Percentiles rank a stretch among this genome's conserved stretches.
These are phyloP conservation scores for Denticeps clupeoides DNA, from an alignment of 2,797 vertebrate species.

Conservation along the genomic window DNA sequence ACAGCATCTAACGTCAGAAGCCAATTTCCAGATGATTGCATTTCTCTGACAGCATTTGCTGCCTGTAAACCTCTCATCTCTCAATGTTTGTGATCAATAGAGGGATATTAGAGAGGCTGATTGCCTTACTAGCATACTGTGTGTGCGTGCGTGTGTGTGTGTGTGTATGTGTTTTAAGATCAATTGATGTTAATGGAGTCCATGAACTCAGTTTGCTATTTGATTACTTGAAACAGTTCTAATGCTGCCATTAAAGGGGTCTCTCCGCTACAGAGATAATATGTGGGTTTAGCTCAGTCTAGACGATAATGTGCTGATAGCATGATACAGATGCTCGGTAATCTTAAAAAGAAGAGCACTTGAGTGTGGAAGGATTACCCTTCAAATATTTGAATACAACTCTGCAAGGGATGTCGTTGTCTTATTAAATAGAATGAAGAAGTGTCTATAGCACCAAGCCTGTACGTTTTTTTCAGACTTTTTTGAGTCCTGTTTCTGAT, in stretches of 20 bases:
- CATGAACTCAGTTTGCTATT: constrained; percentile 6
- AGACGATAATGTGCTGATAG: constrained; percentile 16
- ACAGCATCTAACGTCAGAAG: too few species aligned
- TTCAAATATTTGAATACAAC: constrained; percentile 6
- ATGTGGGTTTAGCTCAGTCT: constrained; percentile 7
- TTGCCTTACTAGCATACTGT: constrained; percentile 3
- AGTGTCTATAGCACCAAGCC: too few species aligned
- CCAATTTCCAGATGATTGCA: too few species aligned
- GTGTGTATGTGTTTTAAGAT: constrained; percentile 14
- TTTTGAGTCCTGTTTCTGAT: too few species aligned
- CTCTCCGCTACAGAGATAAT: constrained; percentile 3
- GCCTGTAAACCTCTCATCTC: not conserved
- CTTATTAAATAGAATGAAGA: too few species aligned
- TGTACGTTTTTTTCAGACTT: too few species aligned
- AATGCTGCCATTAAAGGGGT: constrained; percentile 6
- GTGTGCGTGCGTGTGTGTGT: too few species aligned
- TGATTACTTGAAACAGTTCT: constrained; percentile 20
- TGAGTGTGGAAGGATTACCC: constrained; percentile 4
- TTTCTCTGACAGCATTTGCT: too few species aligned
- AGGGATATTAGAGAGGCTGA: constrained; percentile 1
- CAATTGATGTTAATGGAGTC: constrained; percentile 13
- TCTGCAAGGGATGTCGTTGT: too few species aligned
- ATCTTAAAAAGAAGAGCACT: not conserved
- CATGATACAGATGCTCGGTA: not conserved
- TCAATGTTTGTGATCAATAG: constrained; percentile 7